phyloP scores from a whole-genome alignment of 2,888 invertebrate genomes.

The Andrena marginata region DNA sequence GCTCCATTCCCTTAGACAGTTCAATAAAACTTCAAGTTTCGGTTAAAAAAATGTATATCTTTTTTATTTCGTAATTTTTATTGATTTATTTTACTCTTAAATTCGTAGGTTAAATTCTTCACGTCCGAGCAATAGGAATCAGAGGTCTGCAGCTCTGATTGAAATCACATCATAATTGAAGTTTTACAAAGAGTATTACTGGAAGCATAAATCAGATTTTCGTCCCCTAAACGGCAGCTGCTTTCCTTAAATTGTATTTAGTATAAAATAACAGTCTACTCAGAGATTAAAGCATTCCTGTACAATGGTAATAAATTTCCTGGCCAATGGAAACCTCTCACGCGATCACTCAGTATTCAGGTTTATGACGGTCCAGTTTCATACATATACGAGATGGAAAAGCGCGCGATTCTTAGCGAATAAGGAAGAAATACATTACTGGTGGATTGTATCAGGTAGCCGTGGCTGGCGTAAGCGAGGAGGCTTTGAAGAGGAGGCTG shows the following conservation, averaged over 20 bases:
- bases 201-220: neutral
- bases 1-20: neutral
- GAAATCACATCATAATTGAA: neutral
- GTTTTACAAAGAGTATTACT: neutral
- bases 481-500: constrained; percentile 83
- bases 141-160: no score
- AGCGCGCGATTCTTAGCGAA: neutral
- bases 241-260: neutral
- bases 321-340: neutral
- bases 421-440: neutral
- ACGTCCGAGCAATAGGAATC: no score
- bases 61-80: no score
- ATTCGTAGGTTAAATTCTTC: no score
- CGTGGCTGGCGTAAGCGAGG: constrained; percentile 79
- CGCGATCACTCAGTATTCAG: constrained; percentile 24
- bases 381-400: neutral
- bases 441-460: constrained; percentile 70
- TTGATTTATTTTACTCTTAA: no score
- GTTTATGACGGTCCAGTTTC: neutral
- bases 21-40: no score
- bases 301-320: constrained; percentile 9
- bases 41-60: no score
- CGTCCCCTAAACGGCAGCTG: neutral
- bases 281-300: neutral
- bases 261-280: neutral